Base-by-base conservation (phyloP, 2,888 invertebrate genomes). In the Lasioglossum oenotherae region DNA sequence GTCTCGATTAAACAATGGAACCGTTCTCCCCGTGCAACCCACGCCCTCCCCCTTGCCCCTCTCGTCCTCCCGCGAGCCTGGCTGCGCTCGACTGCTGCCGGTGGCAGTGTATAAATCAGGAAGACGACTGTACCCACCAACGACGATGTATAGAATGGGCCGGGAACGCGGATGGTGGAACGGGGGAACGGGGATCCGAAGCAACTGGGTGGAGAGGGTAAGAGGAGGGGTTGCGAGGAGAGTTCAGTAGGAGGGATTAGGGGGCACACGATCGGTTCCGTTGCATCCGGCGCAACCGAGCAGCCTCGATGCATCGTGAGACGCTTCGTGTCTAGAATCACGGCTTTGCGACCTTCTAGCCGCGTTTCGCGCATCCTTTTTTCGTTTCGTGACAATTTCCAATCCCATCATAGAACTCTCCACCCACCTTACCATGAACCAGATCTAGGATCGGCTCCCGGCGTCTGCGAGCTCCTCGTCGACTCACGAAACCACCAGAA, bases 31-130 rank as follows among this genome's bases (percentile, higher is more conserved):
- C 60, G 69, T 82, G 71, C 80, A 71, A 80, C 85, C 82, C 79
- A 77, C 78, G 84, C 81, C 73, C 67, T 72, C 80, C 12, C 75
- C 27, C n/a, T 74, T 71, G 46, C 46, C 57, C 73, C 57, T 77
- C 19, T n/a, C 41, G 19, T 67, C 44, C 78, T 84, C 82, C 80
- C 79, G 64, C 44, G 86, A 78, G 86, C 86, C 82, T 82, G 69
- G 69, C 90, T 85, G 72, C 78, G 90, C 85, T 87, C 89, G 88
- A 91, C 91, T 91, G 92, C 91, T 91, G 94, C 88, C 92, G 91
- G 93, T 94, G 94, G 93, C 94, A 93, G 94, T 94, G 91, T 94
- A 94, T 94, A 95, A 94, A 94, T 94, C 94, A 94, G 93, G 91
- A 94, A 93, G 94, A 94, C 93, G 93, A 92, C 92, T 92, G 92